Evolutionary conservation across 2,888 invertebrate species (phyloP).

Genomic region (Colostygia pectinataria): DNA sequence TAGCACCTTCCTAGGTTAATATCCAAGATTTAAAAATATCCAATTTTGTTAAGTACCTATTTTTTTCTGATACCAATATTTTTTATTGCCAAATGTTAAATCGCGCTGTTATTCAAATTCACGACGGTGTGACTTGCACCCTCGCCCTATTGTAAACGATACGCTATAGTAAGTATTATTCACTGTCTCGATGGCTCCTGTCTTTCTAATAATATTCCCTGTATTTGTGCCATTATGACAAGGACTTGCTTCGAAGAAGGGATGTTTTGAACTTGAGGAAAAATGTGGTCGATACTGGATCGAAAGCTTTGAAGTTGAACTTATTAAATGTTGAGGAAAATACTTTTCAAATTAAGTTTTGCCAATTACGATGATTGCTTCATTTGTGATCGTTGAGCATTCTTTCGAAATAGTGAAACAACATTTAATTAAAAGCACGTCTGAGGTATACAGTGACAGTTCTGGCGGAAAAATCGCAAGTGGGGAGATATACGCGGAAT

Average conservation of each 20-base stretch:
- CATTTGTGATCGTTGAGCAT: not conserved
- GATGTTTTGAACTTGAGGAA: constrained; percentile 7
- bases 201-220: constrained; percentile 55
- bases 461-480: no score
- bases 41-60: no score
- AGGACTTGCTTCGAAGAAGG: constrained; percentile 54
- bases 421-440: no score
- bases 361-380: not conserved
- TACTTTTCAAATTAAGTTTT: not conserved
- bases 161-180: constrained; percentile 62
- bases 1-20: no score
- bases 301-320: not conserved
- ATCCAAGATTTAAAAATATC: no score
- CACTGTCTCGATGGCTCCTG: constrained; percentile 57
- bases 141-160: constrained; percentile 50
- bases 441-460: no score
- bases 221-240: constrained; percentile 50
- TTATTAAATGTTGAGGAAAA: constrained; percentile 13
- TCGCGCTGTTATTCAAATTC: constrained; percentile 2
- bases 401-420: no score
- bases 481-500: no score
- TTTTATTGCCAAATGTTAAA: no score
- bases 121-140: constrained; percentile 43
- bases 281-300: constrained; percentile 4
- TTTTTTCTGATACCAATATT: no score